These are phyloP conservation scores for Trochalopteron elliotii DNA, from an alignment of 2,113 vertebrate genomes.

Conservation along the genomic window DNA sequence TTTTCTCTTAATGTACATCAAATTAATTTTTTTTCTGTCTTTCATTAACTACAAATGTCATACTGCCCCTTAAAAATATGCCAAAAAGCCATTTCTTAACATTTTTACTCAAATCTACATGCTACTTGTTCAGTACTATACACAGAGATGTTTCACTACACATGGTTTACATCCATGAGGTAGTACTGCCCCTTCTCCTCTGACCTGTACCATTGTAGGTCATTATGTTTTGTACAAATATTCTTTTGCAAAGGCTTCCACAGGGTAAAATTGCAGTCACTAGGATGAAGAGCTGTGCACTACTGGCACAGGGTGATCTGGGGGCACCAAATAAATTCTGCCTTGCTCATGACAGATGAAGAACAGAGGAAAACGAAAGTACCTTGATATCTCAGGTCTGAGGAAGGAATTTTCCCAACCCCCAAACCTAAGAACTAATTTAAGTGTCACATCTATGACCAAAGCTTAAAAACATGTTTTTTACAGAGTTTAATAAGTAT, in stretches of 20 bases:
- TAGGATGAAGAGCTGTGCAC: background rate
- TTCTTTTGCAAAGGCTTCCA: background rate
- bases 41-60: conserved; percentile 24
- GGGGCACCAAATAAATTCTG: background rate
- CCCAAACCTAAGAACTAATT: background rate
- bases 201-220: background rate
- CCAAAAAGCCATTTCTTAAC: background rate
- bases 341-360: background rate
- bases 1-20: conserved; percentile 43
- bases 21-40: conserved; percentile 40
- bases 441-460: background rate
- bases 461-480: background rate
- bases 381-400: background rate
- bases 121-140: background rate
- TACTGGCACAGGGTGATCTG: background rate
- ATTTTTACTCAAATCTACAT: background rate
- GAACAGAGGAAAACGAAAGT: background rate
- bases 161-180: background rate
- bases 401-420: background rate
- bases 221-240: background rate
- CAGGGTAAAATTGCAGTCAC: background rate
- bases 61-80: background rate
- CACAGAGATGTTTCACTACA: background rate
- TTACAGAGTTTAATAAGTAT: background rate
- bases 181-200: background rate